Percentiles rank a stretch among this genome's conserved stretches.
These are phyloP conservation scores for Lepus timidus DNA, from an alignment of 2,113 vertebrate genomes.

Conservation along the genomic window DNA sequence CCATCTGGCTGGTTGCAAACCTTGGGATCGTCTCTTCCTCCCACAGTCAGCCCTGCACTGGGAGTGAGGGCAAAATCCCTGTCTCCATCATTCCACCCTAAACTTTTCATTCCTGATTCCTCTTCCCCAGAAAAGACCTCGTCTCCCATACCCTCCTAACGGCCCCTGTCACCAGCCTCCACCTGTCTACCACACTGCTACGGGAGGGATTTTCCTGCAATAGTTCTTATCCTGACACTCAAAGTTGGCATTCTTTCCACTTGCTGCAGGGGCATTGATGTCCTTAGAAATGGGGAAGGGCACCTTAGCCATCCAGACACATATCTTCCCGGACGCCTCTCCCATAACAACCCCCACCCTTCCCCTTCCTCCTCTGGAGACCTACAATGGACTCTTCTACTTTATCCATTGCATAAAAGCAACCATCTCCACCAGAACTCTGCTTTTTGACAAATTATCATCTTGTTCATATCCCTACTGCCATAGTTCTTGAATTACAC, in stretches of 20 bases:
- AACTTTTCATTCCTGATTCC: not conserved
- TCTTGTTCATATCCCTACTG: not conserved
- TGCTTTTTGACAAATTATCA: not conserved
- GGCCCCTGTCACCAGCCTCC: not conserved
- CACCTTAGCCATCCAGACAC: not conserved
- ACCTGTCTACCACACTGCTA: not conserved
- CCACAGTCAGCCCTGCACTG: not conserved
- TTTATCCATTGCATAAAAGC: not conserved
- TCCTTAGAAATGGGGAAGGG: not conserved
- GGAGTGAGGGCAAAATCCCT: not conserved
- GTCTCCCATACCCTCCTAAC: slow-evolving; percentile 1
- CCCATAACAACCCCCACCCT: accelerated
- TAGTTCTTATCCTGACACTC: not conserved
- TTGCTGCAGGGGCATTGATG: not conserved
- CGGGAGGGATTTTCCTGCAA: not conserved
- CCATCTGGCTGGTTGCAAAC: not conserved
- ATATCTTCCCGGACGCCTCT: not conserved
- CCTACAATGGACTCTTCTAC: not conserved
- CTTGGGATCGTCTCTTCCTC: not conserved
- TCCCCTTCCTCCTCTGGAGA: not conserved
- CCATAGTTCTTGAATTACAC: not conserved
- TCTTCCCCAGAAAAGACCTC: not conserved
- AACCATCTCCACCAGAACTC: not conserved
- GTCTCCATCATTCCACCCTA: not conserved
- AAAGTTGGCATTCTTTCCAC: slow-evolving; percentile 2